phyloP scores from a whole-genome alignment of 1,140 invertebrate species.

The Aphelinus certus region DNA sequence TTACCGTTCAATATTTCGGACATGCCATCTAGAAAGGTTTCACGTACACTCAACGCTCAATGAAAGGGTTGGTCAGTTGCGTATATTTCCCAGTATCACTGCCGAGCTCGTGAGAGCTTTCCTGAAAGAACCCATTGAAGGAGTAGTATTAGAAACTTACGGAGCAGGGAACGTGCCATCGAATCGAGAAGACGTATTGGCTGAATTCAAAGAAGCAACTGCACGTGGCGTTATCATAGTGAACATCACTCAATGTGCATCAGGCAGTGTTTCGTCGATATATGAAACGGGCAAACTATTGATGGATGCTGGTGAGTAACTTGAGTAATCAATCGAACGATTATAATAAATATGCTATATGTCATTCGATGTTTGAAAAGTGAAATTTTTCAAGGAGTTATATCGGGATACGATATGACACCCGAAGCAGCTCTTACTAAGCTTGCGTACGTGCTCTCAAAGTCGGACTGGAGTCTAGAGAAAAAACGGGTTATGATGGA shows the following conservation, averaged over 20 bases:
- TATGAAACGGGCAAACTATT: slow-evolving; percentile 82
- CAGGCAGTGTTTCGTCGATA: slow-evolving; percentile 77
- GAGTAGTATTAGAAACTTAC: slow-evolving; percentile 91
- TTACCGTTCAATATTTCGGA: slow-evolving; percentile 80
- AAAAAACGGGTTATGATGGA: slow-evolving; percentile 85
- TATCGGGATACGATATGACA: slow-evolving; percentile 94
- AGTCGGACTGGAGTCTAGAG: slow-evolving; percentile 78
- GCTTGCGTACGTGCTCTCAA: slow-evolving; percentile 89
- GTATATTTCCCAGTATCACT: slow-evolving; percentile 92
- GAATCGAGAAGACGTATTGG: slow-evolving; percentile 83
- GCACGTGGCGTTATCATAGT: slow-evolving; percentile 87
- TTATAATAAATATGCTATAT: background rate
- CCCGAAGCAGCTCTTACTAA: slow-evolving; percentile 93
- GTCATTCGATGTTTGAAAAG: slow-evolving; percentile 29
- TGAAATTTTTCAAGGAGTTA: slow-evolving; percentile 71
- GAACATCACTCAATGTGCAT: slow-evolving; percentile 91
- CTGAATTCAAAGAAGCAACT: slow-evolving; percentile 77
- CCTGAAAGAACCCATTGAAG: slow-evolving; percentile 84
- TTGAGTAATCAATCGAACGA: slow-evolving; percentile 14
- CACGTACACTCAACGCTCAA: slow-evolving; percentile 81
- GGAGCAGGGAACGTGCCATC: slow-evolving; percentile 93
- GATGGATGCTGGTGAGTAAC: slow-evolving; percentile 52
- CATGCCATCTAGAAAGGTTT: slow-evolving; percentile 78
- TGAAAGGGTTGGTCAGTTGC: slow-evolving; percentile 84
- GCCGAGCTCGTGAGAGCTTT: slow-evolving; percentile 81